Percentiles rank a stretch among this genome's conserved stretches.
phyloP scores from a whole-genome alignment of 35 echinoderm and acorn worm genomes.

The Eucidaris tribuloides region DNA sequence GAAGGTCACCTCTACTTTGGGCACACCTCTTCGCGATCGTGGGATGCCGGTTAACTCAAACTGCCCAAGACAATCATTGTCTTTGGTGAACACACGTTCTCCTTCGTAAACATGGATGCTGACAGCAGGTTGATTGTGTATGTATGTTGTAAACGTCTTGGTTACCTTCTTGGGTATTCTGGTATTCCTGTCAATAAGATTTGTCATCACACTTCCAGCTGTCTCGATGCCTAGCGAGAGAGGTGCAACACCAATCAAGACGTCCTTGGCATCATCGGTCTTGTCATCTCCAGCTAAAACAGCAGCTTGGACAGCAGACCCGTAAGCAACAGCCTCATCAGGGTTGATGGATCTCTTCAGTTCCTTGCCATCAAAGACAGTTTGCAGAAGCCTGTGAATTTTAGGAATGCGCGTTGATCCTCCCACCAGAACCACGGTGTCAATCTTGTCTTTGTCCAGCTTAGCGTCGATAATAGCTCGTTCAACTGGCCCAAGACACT shows the following conservation, averaged over 20 bases:
- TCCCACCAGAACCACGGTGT: constrained; percentile 79
- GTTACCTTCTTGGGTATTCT: constrained; percentile 68
- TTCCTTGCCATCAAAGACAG: constrained; percentile 81
- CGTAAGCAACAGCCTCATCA: constrained; percentile 93
- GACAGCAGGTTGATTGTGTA: constrained; percentile 79
- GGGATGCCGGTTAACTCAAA: constrained; percentile 92
- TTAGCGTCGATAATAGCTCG: constrained; percentile 59
- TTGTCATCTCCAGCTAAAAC: constrained; percentile 40
- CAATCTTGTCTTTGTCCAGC: constrained; percentile 64
- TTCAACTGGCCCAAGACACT: constrained; percentile 57
- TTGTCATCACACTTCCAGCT: constrained; percentile 82
- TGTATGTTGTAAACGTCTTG: constrained; percentile 67
- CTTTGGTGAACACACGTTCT: constrained; percentile 72
- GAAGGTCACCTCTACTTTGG: constrained; percentile 89
- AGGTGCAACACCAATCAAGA: constrained; percentile 33
- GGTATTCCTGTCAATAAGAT: constrained; percentile 72
- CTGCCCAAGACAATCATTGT: constrained; percentile 88
- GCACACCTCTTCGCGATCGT: constrained; percentile 80
- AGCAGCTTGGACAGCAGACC: constrained; percentile 61
- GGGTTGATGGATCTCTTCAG: constrained; percentile 95
- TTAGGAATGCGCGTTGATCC: constrained; percentile 93
- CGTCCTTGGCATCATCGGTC: no score
- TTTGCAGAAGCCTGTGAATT: constrained; percentile 75
- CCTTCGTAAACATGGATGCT: constrained; percentile 91
- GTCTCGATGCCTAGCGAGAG: constrained; percentile 90